Evolutionary conservation across 2,888 invertebrate species (phyloP).

Genomic region (Cremastinae sp.): DNA sequence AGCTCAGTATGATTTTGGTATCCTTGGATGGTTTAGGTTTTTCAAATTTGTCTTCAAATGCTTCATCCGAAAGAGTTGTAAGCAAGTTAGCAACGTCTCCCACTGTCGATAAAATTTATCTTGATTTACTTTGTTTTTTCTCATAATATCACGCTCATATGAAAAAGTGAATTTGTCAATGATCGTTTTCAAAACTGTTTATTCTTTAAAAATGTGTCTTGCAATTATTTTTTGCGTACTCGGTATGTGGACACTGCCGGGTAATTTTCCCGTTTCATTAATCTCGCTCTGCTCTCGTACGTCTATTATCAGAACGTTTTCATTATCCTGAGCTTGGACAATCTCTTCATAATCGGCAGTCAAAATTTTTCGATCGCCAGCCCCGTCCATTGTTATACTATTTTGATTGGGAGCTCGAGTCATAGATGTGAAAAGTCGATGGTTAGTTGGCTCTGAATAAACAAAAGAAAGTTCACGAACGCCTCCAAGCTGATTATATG

Average conservation of each 20-base stretch:
- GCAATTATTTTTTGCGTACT: constrained; percentile 81
- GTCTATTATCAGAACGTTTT: constrained; percentile 85
- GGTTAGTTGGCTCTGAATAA: constrained; percentile 27
- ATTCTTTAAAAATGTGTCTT: not conserved
- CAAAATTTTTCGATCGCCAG: constrained; percentile 58
- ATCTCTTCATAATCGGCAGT: constrained; percentile 70
- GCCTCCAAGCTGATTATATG: constrained; percentile 9
- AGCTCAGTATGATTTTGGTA: constrained; percentile 85
- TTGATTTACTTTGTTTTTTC: not conserved
- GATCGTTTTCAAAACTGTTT: no score
- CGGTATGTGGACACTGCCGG: constrained; percentile 89
- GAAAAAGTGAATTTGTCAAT: no score
- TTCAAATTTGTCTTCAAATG: constrained; percentile 83
- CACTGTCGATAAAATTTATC: constrained; percentile 79
- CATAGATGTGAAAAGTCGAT: constrained; percentile 34
- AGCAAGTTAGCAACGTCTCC: constrained; percentile 81
- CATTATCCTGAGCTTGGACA: constrained; percentile 79
- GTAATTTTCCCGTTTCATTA: constrained; percentile 86
- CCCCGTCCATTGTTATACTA: constrained; percentile 64
- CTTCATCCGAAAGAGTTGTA: constrained; percentile 79
- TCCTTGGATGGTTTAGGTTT: constrained; percentile 83
- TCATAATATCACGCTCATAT: no score
- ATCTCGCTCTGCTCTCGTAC: constrained; percentile 89
- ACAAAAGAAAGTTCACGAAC: constrained; percentile 11
- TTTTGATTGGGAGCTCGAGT: constrained; percentile 19